A percentile compares a stretch with the other conserved stretches of the same genome.
phyloP scores from a whole-genome alignment of 2,888 invertebrate species.

The Mythimna loreyi region DNA sequence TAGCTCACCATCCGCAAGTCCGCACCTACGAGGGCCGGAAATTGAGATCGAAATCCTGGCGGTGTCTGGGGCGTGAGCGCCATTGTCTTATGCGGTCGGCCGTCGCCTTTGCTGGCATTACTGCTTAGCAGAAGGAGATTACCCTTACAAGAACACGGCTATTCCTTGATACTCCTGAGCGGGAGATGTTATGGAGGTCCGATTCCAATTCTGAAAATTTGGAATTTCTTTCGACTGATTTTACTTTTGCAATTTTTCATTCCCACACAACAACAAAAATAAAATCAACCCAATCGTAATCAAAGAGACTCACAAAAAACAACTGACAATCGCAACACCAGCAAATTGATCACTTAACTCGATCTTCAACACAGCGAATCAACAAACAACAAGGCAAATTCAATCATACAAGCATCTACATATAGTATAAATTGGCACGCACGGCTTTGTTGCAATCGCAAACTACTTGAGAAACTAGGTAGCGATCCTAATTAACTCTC shows the following conservation, averaged over 20 bases:
- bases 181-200: too few relatives aligned
- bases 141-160: too few relatives aligned
- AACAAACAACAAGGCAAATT: slow-evolving; percentile 17
- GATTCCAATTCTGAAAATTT: too few relatives aligned
- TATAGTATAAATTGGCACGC: slow-evolving; percentile 37
- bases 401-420: slow-evolving; percentile 8
- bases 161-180: too few relatives aligned
- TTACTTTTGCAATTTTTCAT: not conserved
- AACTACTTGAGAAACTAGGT: slow-evolving; percentile 58
- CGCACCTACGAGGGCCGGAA: too few relatives aligned
- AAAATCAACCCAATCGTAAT: not conserved
- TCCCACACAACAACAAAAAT: not conserved
- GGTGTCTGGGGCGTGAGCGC: too few relatives aligned
- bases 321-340: slow-evolving; percentile 20
- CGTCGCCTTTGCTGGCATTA: too few relatives aligned
- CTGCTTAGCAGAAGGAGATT: too few relatives aligned
- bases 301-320: not conserved
- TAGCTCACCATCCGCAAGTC: too few relatives aligned
- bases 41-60: too few relatives aligned
- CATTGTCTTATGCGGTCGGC: too few relatives aligned
- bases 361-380: not conserved
- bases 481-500: slow-evolving; percentile 65
- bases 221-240: too few relatives aligned
- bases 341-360: slow-evolving; percentile 39
- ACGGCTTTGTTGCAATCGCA: slow-evolving; percentile 44